Conservation (phyloP, 2,888 invertebrate genomes). For the Parnassius orleans region DNA sequence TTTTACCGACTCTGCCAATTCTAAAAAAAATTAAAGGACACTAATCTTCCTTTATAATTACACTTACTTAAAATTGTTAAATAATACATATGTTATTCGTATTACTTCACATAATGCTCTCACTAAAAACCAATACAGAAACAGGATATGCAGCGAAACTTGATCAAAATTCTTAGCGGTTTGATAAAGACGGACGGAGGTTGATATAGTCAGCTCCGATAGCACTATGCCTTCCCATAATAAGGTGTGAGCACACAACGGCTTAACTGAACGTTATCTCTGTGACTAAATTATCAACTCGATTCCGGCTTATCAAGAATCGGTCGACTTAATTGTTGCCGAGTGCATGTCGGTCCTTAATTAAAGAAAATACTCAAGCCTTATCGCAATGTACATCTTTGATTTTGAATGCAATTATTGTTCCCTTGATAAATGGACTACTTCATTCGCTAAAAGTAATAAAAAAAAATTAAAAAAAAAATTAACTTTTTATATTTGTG, state of each 20-base stretch:
- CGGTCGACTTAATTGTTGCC: conserved; percentile 73
- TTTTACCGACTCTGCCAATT: no score
- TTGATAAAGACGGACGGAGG: conserved; percentile 23
- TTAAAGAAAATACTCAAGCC: conserved; percentile 73
- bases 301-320: conserved; percentile 69
- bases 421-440: conserved; percentile 65
- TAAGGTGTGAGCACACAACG: conserved; percentile 65
- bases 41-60: no score
- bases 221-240: conserved; percentile 44
- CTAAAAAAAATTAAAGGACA: no score
- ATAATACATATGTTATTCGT: neutral
- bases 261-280: conserved; percentile 61
- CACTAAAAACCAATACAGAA: neutral
- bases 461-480: no score
- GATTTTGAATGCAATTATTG: conserved; percentile 80
- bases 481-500: no score
- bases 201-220: conserved; percentile 20
- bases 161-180: conserved; percentile 33
- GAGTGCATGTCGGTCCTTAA: conserved; percentile 73
- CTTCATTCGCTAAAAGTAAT: conserved; percentile 39
- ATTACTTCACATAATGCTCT: neutral
- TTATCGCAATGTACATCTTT: conserved; percentile 70
- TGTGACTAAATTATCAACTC: conserved; percentile 52
- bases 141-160: conserved; percentile 7
- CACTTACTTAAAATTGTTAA: no score